These are phyloP conservation scores for Folsomia candida DNA, from an alignment of 2,888 invertebrate species.

Conservation along the genomic window DNA sequence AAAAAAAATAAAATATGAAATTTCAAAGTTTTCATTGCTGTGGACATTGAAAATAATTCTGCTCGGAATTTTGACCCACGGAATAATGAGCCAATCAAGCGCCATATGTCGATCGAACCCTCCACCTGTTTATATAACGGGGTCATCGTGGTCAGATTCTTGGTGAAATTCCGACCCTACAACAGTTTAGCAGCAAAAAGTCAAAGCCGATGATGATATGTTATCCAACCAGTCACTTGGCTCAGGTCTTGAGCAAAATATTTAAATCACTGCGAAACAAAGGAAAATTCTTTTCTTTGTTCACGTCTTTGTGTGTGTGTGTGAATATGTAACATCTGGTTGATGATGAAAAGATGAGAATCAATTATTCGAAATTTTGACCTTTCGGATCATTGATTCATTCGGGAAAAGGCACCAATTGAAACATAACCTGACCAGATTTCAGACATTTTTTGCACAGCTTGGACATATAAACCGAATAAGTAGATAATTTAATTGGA, in stretches of 20 bases:
- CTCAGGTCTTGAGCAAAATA: neutral
- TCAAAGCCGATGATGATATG: neutral
- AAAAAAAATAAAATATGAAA: too few species aligned
- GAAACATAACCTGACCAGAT: neutral
- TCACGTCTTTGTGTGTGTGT: neutral
- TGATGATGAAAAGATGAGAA: neutral
- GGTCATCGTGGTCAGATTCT: neutral
- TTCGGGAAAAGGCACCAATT: neutral
- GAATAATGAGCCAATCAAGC: neutral
- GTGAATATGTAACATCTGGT: neutral
- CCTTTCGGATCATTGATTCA: conserved; percentile 2
- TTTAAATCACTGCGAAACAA: conserved; percentile 7
- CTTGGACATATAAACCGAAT: neutral
- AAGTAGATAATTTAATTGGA: neutral
- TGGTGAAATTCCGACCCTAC: neutral
- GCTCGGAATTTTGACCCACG: neutral
- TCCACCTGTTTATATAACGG: neutral
- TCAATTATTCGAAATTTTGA: neutral
- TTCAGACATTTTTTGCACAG: neutral
- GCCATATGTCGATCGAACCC: neutral
- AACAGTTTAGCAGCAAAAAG: neutral
- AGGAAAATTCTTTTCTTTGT: neutral
- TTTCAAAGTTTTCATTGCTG: too few species aligned
- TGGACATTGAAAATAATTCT: too few species aligned
- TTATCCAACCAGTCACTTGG: neutral